phyloP scores from a whole-genome alignment of 2,888 invertebrate genomes.

The Phymatocera aterrima region DNA sequence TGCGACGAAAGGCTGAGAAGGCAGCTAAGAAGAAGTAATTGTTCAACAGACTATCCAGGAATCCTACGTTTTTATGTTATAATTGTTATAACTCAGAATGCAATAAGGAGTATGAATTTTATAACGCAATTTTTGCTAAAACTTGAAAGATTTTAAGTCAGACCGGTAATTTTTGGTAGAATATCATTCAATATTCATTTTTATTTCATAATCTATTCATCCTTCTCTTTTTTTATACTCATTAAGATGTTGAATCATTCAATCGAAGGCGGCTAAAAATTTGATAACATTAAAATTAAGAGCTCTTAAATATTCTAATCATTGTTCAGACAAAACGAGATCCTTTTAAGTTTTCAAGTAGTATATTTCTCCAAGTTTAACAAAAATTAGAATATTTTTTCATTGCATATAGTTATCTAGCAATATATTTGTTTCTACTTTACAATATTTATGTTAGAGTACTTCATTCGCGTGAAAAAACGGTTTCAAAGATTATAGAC shows the following conservation, averaged over 20 bases:
- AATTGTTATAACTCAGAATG: conserved; percentile 25
- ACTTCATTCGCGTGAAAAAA: background rate
- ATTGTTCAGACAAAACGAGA: background rate
- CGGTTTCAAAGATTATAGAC: background rate
- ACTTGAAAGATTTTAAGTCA: conserved; percentile 11
- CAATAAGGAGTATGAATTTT: conserved; percentile 35
- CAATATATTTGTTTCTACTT: background rate
- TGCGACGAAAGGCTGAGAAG: conserved; percentile 91
- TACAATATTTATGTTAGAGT: background rate
- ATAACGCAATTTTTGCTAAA: background rate
- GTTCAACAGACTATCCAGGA: background rate
- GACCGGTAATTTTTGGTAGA: conserved; percentile 29
- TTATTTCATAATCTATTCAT: conserved; percentile 30
- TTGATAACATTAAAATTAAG: conserved; percentile 6
- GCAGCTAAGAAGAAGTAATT: conserved; percentile 79
- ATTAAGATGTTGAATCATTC: conserved; percentile 23
- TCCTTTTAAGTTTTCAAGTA: background rate
- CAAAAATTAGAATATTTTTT: background rate
- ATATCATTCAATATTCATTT: conserved; percentile 10
- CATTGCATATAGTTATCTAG: background rate
- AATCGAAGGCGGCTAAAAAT: conserved; percentile 1
- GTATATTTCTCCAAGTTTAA: background rate
- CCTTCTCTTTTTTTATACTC: conserved; percentile 12
- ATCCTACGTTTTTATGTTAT: conserved; percentile 27
- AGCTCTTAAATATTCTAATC: background rate